Percentiles rank a stretch among this genome's conserved stretches.
Evolutionary conservation across 1,140 invertebrate species (phyloP).

Genomic region (Antheraea pernyi): DNA sequence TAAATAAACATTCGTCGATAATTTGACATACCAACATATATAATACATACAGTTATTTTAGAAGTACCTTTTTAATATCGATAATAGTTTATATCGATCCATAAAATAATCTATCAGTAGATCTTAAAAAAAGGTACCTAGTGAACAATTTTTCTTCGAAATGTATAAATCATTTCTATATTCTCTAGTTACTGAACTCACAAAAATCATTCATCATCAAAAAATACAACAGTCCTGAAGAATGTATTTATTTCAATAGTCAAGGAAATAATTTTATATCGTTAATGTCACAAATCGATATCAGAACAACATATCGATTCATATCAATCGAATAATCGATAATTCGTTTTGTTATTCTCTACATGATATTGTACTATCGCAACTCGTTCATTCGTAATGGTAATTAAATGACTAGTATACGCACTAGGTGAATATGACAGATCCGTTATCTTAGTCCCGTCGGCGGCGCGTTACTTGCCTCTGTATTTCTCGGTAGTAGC

Average conservation of each 20-base stretch:
- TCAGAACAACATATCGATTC: too few species aligned
- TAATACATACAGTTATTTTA: background rate
- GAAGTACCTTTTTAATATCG: background rate
- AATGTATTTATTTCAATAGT: background rate
- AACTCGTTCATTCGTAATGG: slow-evolving; percentile 1
- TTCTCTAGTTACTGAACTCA: too few species aligned
- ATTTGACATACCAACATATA: too few species aligned
- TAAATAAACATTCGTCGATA: too few species aligned
- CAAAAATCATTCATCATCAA: too few species aligned
- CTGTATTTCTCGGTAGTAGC: slow-evolving; percentile 76
- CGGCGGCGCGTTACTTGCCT: slow-evolving; percentile 52
- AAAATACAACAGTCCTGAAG: background rate
- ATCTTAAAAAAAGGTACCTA: too few species aligned
- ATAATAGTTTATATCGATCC: background rate
- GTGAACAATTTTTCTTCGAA: too few species aligned
- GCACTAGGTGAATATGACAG: slow-evolving; percentile 22
- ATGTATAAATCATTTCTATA: too few species aligned
- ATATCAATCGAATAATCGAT: background rate
- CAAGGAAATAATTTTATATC: too few species aligned
- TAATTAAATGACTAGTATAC: slow-evolving; percentile 37
- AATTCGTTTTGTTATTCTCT: background rate
- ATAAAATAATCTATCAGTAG: background rate
- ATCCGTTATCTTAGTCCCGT: background rate
- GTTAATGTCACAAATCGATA: too few species aligned
- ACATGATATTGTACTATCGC: too few species aligned